Conservation (phyloP, 2,888 invertebrate species). For the Tetheella fluctuosa region DNA sequence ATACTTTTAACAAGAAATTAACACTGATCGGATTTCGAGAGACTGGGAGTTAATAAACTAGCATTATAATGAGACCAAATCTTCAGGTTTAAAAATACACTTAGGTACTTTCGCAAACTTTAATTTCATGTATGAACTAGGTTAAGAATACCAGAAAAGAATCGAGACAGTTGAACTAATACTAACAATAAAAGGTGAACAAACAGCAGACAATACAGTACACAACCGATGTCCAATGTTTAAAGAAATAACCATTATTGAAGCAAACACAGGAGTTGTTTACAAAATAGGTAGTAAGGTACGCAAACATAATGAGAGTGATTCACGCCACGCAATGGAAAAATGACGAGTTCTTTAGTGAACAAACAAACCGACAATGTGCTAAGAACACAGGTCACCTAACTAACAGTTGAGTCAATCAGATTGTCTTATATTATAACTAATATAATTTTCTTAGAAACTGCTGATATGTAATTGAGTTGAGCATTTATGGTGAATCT, state of each 20-base stretch:
- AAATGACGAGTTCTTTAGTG: constrained; percentile 1
- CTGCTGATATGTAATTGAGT: not conserved
- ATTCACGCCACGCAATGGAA: not conserved
- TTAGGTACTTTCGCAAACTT: not conserved
- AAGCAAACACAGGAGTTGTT: constrained; percentile 1
- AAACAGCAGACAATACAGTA: not conserved
- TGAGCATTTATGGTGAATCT: not conserved
- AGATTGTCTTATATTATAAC: not conserved
- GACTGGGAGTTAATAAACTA: too few relatives aligned
- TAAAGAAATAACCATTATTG: constrained; percentile 9
- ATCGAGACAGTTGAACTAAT: not conserved
- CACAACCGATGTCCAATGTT: not conserved
- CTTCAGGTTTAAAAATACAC: too few relatives aligned
- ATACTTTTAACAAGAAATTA: too few relatives aligned
- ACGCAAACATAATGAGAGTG: not conserved
- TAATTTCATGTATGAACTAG: not conserved
- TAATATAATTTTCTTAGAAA: not conserved
- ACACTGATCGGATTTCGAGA: too few relatives aligned
- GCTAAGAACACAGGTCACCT: constrained; percentile 3
- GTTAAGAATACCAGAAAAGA: not conserved
- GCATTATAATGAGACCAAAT: too few relatives aligned
- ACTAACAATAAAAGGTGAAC: constrained; percentile 1
- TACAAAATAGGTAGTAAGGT: not conserved
- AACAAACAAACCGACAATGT: constrained; percentile 7
- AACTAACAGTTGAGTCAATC: constrained; percentile 10